Evolutionary conservation across 2,888 invertebrate species (phyloP), one percentile per base, ranked within the genome.

Genomic region (Anaspis maculata): DNA sequence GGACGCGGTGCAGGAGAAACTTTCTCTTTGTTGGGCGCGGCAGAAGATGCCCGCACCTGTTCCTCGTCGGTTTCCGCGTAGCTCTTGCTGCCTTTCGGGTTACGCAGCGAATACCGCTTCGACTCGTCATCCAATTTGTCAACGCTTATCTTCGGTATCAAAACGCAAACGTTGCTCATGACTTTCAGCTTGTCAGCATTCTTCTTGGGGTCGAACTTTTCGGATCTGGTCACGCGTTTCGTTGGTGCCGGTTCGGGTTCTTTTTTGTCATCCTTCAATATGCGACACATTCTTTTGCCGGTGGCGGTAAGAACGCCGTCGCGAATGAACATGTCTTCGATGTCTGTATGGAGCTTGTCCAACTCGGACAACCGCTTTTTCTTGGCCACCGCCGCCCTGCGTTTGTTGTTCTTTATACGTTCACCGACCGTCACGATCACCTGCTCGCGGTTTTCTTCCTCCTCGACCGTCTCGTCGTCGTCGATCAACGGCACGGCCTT

Each of bases 241-340:
- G 27, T 9, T n/a, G 10, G 15, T n/a, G 16, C 13, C 6, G n/a
- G 11, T 6, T 6, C 9, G 3, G 25, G 11, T 13, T 29, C 37
- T 21, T 25, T 56, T 32, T n/a, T n/a, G 12, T 42, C 51, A 25
- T 43, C 46, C 10, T 51, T 57, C 24, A 74, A 67, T 32, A 76
- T 54, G 27, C 77, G 71, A 53, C 80, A 81, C 69, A 74, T 74
- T 43, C 82, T 65, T 51, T 77, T 72, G 7, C 79, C 80, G 2
- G 75, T 75, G 9, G 76, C 72, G 30, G 74, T 72, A 14, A 78
- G 57, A 2, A 80, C 73, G 15, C 74, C 78, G 42, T 78, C 72
- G 43, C 72, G 70, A 32, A 79, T 75, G 50, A 79, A 79, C 75
- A 79, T 80, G 51, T 81, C 79, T 46, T 76, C 73, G 24, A 82